A percentile compares a stretch with the other conserved stretches of the same genome.
phyloP scores from a whole-genome alignment of 2,797 vertebrate genomes.

The Malurus splendens region DNA sequence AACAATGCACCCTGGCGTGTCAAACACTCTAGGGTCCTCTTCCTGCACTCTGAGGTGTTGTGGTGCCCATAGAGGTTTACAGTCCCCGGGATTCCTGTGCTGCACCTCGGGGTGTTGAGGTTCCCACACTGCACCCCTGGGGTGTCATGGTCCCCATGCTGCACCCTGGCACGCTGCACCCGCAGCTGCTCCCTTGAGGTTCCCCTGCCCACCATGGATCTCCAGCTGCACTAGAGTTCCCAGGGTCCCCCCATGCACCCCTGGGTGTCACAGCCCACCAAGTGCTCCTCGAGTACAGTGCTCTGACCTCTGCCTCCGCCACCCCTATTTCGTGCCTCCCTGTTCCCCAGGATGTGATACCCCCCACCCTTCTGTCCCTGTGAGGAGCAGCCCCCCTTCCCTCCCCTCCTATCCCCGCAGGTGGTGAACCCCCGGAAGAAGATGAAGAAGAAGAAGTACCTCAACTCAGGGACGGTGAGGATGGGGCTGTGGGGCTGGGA shows the following conservation, averaged over 20 bases:
- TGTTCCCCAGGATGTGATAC: not conserved
- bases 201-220: not conserved
- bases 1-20: not conserved
- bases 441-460: slow-evolving; percentile 97
- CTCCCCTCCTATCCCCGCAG: slow-evolving; percentile 46
- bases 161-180: not conserved
- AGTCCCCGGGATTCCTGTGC: not conserved
- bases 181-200: not conserved
- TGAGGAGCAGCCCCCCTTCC: not conserved
- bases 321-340: not conserved
- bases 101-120: not conserved
- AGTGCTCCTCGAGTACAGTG: not conserved
- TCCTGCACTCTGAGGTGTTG: not conserved
- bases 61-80: not conserved
- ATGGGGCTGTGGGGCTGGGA: rapidly evolving
- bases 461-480: slow-evolving; percentile 92
- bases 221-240: not conserved
- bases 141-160: not conserved
- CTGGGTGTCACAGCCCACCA: not conserved
- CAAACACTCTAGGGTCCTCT: not conserved
- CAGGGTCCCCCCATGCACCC: not conserved
- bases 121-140: not conserved
- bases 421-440: slow-evolving; percentile 95
- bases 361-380: not conserved
- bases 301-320: not conserved